Percentiles rank a stretch among this genome's conserved stretches.
Conservation (phyloP, 1,140 invertebrate genomes). For the Agraylea sexmaculata region DNA sequence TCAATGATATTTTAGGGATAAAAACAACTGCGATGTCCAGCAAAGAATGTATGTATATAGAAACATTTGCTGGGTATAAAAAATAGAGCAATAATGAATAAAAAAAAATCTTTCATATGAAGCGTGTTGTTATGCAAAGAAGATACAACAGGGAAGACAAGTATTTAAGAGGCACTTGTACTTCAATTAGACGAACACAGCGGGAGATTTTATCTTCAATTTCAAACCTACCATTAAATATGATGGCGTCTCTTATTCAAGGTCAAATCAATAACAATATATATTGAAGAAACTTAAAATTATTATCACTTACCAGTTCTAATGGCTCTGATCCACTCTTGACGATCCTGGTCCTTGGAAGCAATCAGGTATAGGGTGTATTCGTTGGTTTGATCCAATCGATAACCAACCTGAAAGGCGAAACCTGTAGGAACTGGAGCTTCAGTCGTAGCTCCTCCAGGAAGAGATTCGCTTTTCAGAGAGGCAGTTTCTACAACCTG, state of each 20-base stretch:
- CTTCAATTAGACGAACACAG: neutral
- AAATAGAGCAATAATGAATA: too few relatives aligned
- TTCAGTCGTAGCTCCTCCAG: constrained; percentile 2
- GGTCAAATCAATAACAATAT: too few relatives aligned
- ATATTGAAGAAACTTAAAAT: neutral
- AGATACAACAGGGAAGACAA: neutral
- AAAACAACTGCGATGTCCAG: too few relatives aligned
- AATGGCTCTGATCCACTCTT: constrained; percentile 66
- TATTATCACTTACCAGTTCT: constrained; percentile 48
- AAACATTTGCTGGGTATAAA: too few relatives aligned
- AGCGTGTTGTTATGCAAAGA: neutral
- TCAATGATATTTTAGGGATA: too few relatives aligned
- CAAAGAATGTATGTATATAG: too few relatives aligned
- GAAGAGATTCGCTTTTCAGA: constrained; percentile 37
- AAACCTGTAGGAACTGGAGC: constrained; percentile 28
- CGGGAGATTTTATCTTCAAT: neutral
- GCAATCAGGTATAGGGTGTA: constrained; percentile 70
- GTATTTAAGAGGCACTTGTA: neutral
- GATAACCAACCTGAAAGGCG: constrained; percentile 62
- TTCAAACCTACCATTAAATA: neutral
- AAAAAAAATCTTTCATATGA: too few relatives aligned
- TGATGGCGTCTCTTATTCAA: neutral
- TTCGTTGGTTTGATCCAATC: constrained; percentile 49
- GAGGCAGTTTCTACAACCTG: constrained; percentile 63
- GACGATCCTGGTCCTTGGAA: constrained; percentile 52